Conservation (phyloP, 1,140 invertebrate genomes). For the Drosophila erecta region DNA sequence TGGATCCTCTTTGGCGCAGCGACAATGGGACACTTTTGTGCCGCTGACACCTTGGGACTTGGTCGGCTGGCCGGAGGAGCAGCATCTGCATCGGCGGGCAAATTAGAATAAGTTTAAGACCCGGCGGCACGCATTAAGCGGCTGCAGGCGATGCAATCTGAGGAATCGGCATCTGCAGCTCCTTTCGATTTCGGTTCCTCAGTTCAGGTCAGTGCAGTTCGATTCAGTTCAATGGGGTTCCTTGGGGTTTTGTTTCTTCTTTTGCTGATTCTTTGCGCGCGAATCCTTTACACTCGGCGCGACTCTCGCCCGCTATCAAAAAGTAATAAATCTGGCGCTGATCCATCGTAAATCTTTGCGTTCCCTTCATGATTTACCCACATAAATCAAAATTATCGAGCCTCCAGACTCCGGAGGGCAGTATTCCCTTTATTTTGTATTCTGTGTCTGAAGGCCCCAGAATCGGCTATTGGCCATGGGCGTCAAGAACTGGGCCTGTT, state of each 20-base stretch:
- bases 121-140: constrained; percentile 76
- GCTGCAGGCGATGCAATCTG: constrained; percentile 27
- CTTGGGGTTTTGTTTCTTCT: neutral
- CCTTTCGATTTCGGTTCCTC: constrained; percentile 33
- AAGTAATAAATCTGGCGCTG: constrained; percentile 84
- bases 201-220: neutral
- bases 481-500: constrained; percentile 39
- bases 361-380: constrained; percentile 84
- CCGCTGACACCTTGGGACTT: constrained; percentile 58
- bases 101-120: constrained; percentile 81
- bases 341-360: constrained; percentile 84
- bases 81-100: constrained; percentile 38
- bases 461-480: no score
- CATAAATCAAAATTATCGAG: constrained; percentile 85
- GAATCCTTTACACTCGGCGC: constrained; percentile 47
- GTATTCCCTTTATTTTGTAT: no score
- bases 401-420: constrained; percentile 33
- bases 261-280: neutral
- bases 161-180: constrained; percentile 3
- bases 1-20: constrained; percentile 10
- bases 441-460: no score
- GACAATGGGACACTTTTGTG: constrained; percentile 54
- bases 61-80: neutral
- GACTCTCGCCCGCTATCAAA: constrained; percentile 74
- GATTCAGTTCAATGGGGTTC: neutral